Evolutionary conservation across 2,888 invertebrate genomes (phyloP).

Genomic region (Drosophila anomalipes): DNA sequence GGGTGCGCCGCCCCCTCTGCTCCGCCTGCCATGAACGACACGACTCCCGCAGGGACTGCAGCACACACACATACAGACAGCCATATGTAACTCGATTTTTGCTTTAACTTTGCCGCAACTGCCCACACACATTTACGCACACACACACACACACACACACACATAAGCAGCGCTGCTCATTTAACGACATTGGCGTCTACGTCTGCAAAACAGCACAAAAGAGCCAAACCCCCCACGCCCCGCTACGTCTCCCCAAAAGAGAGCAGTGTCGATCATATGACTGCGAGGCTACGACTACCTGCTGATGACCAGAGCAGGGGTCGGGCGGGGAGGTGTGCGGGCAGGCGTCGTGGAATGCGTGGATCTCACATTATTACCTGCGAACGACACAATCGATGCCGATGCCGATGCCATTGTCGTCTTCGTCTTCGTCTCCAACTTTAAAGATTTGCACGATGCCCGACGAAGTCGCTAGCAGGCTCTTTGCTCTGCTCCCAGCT

Average conservation of each 20-base stretch:
- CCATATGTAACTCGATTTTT: constrained; percentile 67
- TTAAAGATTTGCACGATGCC: constrained; percentile 63
- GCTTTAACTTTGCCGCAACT: constrained; percentile 77
- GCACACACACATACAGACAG: constrained; percentile 12
- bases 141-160: constrained; percentile 21
- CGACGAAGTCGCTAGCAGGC: constrained; percentile 30
- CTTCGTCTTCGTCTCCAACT: constrained; percentile 20
- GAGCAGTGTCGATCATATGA: constrained; percentile 70
- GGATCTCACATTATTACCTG: constrained; percentile 81
- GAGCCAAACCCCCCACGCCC: constrained; percentile 51
- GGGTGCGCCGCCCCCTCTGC: constrained; percentile 57
- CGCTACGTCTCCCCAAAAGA: constrained; percentile 45
- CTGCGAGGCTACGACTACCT: constrained; percentile 68
- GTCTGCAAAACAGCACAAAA: constrained; percentile 80
- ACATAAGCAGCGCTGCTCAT: constrained; percentile 59
- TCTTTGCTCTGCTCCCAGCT: constrained; percentile 29
- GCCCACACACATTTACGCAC: constrained; percentile 53
- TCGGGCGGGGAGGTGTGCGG: constrained; percentile 16
- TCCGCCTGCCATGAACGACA: constrained; percentile 19
- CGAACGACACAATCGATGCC: constrained; percentile 81
- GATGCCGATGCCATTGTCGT: constrained; percentile 46
- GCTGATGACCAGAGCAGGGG: constrained; percentile 56
- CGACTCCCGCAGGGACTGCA: constrained; percentile 73
- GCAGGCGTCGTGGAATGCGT: constrained; percentile 72
- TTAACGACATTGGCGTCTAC: constrained; percentile 80